Percentiles rank a stretch among this genome's conserved stretches.
Conservation (phyloP, 2,113 vertebrate genomes). For the Gallinago media region DNA sequence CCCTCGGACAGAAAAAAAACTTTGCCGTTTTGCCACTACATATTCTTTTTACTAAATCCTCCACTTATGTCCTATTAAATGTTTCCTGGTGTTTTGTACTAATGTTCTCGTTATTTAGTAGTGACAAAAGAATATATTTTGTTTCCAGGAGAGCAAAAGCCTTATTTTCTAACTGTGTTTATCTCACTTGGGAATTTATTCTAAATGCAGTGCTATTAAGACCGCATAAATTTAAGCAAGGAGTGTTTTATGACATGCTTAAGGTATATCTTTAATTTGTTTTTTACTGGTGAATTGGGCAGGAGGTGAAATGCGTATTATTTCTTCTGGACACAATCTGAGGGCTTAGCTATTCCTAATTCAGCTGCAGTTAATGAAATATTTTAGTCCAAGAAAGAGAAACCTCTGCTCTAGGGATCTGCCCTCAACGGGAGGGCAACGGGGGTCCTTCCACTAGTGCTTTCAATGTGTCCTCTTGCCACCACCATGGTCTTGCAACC, state of each 20-base stretch:
- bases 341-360: neutral
- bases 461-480: neutral
- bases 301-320: neutral
- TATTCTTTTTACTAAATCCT: neutral
- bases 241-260: conserved; percentile 19
- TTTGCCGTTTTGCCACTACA: neutral
- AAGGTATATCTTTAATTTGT: conserved; percentile 13
- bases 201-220: conserved; percentile 28
- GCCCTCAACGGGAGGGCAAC: neutral
- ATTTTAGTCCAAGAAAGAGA: neutral
- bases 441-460: neutral
- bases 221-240: conserved; percentile 27
- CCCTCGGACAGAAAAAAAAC: neutral
- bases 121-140: conserved; percentile 51
- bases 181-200: conserved; percentile 46
- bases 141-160: conserved; percentile 61
- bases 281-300: conserved; percentile 5
- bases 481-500: neutral
- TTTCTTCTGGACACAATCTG: neutral
- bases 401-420: neutral
- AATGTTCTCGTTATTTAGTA: conserved; percentile 53
- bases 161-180: conserved; percentile 42
- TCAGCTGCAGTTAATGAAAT: neutral
- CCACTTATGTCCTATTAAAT: neutral
- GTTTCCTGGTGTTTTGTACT: conserved; percentile 36